Conservation (phyloP, 2,797 vertebrate species). For the Propithecus perrieri region DNA sequence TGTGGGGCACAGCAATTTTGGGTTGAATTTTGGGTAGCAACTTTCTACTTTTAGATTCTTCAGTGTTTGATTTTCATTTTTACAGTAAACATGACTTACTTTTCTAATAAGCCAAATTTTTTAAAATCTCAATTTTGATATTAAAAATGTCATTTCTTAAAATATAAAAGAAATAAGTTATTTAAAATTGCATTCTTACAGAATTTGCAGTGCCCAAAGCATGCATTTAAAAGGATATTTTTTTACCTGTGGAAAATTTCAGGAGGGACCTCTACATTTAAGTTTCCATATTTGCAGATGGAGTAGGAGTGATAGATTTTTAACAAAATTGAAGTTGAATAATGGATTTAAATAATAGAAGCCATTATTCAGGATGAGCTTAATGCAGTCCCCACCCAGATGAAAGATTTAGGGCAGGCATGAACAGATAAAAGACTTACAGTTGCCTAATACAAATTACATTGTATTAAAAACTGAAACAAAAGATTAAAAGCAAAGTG, state of each 20-base stretch:
- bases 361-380: constrained; percentile 37
- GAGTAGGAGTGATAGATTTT: constrained; percentile 59
- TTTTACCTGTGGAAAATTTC: constrained; percentile 41
- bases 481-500: constrained; percentile 7
- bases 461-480: background rate
- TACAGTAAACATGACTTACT: constrained; percentile 14
- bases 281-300: constrained; percentile 58
- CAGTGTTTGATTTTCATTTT: background rate
- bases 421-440: background rate
- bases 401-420: background rate
- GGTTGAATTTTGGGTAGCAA: background rate
- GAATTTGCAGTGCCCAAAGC: background rate
- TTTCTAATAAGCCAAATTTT: constrained; percentile 30
- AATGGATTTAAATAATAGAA: constrained; percentile 69
- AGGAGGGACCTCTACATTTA: constrained; percentile 25
- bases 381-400: background rate
- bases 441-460: background rate
- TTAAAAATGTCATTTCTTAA: background rate
- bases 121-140: constrained; percentile 18
- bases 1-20: background rate
- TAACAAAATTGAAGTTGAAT: constrained; percentile 53
- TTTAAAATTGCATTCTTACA: constrained; percentile 9
- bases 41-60: constrained; percentile 6
- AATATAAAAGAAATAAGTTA: background rate
- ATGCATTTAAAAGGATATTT: background rate